phyloP scores from a whole-genome alignment of 2,888 invertebrate genomes.

The Epistrophe eligans region DNA sequence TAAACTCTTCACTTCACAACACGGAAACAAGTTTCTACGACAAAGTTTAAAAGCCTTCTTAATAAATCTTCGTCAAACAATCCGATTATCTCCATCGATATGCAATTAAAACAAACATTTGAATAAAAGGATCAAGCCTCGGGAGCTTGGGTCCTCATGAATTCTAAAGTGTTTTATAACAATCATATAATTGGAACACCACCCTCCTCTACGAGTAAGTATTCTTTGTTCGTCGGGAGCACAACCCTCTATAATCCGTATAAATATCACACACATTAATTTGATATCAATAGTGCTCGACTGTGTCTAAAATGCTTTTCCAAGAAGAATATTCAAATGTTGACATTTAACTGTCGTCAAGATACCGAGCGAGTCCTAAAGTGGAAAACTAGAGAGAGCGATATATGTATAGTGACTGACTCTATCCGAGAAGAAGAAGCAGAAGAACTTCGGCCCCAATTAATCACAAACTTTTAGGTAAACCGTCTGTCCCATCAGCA shows the following conservation, averaged over 20 bases:
- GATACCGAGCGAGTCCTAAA: neutral
- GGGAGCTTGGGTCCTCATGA: constrained; percentile 21
- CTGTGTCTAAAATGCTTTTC: constrained; percentile 6
- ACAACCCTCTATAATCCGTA: constrained; percentile 43
- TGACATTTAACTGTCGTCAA: constrained; percentile 59
- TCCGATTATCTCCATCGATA: constrained; percentile 46
- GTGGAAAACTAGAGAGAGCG: neutral
- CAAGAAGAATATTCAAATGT: constrained; percentile 60
- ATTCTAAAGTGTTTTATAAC: constrained; percentile 38
- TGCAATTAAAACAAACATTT: constrained; percentile 44
- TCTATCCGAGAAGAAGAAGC: no score
- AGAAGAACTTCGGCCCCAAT: constrained; percentile 59
- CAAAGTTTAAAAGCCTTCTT: constrained; percentile 33
- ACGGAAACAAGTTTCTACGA: constrained; percentile 8
- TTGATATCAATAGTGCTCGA: constrained; percentile 55
- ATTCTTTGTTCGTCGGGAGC: neutral
- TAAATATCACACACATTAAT: constrained; percentile 57
- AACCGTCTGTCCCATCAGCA: constrained; percentile 70
- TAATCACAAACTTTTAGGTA: constrained; percentile 67
- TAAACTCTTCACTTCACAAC: neutral
- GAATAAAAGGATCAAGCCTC: constrained; percentile 46
- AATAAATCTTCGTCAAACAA: constrained; percentile 39
- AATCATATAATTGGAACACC: constrained; percentile 48
- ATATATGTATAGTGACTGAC: constrained; percentile 3
- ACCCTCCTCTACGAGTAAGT: neutral